phyloP scores from a whole-genome alignment of 2,113 vertebrate genomes.

The Platysteira castanea region DNA sequence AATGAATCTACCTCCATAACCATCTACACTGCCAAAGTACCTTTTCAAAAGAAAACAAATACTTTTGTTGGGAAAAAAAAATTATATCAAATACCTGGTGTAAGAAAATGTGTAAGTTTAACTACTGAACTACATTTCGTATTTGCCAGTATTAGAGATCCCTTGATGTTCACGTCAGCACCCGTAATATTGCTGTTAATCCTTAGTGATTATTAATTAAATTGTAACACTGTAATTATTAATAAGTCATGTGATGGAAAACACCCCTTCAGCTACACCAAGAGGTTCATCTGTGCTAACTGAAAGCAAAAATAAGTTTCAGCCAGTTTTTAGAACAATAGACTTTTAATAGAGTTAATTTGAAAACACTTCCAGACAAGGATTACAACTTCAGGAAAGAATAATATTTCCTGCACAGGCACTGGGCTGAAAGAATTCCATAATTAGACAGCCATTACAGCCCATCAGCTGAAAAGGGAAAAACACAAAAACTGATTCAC shows the following conservation, averaged over 20 bases:
- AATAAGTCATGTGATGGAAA: neutral
- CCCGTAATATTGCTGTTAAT: neutral
- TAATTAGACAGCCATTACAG: neutral
- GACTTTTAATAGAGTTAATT: neutral
- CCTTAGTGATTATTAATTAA: neutral
- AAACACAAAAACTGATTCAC: neutral
- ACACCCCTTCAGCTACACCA: neutral
- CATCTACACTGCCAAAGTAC: neutral
- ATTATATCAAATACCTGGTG: rapidly evolving
- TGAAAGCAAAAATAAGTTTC: neutral
- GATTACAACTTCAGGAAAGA: neutral
- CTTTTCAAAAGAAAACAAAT: neutral
- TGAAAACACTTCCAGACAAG: neutral
- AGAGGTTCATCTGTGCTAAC: neutral
- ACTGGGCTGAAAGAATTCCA: neutral
- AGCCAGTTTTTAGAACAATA: neutral
- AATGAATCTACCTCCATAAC: neutral
- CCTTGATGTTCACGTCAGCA: neutral
- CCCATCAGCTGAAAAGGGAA: neutral
- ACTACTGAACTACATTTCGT: neutral
- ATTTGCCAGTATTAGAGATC: neutral
- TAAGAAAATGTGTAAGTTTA: neutral
- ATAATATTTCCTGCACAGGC: neutral
- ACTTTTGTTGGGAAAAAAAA: neutral
- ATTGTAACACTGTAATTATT: neutral